A percentile compares a stretch with the other conserved stretches of the same genome.
phyloP scores from a whole-genome alignment of 1,140 invertebrate genomes.

The Dendroctonus ponderosae region DNA sequence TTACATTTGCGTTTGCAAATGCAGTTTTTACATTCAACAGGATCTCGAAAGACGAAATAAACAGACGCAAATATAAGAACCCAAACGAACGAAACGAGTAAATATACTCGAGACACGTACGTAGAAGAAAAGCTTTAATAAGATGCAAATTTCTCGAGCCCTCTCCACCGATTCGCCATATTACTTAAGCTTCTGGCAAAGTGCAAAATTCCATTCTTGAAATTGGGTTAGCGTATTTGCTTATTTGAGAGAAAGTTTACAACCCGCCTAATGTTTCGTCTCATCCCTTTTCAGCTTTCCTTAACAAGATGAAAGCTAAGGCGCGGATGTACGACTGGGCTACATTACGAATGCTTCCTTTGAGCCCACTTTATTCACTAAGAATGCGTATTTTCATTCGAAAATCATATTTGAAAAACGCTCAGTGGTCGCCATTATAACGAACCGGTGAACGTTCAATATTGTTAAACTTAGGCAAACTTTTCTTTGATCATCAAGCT shows the following conservation, averaged over 20 bases:
- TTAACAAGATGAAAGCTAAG: conserved; percentile 33
- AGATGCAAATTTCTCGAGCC: conserved; percentile 16
- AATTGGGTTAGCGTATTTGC: conserved; percentile 34
- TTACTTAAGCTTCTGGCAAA: conserved; percentile 29
- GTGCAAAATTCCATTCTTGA: conserved; percentile 38
- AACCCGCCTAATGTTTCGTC: conserved; percentile 30
- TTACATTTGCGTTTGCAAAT: no score
- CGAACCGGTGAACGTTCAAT: no score
- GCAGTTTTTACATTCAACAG: no score
- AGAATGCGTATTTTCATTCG: no score
- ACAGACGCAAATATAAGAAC: no score
- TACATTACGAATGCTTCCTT: conserved; percentile 27
- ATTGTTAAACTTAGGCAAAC: no score
- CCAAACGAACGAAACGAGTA: no score
- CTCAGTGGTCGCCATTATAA: no score
- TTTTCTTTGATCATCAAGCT: no score
- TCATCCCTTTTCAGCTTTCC: conserved; percentile 20
- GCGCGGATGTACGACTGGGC: conserved; percentile 28
- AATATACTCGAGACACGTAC: no score
- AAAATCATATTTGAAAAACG: no score
- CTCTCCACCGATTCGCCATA: conserved; percentile 13
- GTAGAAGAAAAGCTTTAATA: conserved; percentile 5
- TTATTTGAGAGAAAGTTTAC: conserved; percentile 33
- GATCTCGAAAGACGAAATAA: no score
- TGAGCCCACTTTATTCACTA: conserved; percentile 6